Evolutionary conservation across 2,888 invertebrate genomes (phyloP).

Genomic region (Drosophila monieri): DNA sequence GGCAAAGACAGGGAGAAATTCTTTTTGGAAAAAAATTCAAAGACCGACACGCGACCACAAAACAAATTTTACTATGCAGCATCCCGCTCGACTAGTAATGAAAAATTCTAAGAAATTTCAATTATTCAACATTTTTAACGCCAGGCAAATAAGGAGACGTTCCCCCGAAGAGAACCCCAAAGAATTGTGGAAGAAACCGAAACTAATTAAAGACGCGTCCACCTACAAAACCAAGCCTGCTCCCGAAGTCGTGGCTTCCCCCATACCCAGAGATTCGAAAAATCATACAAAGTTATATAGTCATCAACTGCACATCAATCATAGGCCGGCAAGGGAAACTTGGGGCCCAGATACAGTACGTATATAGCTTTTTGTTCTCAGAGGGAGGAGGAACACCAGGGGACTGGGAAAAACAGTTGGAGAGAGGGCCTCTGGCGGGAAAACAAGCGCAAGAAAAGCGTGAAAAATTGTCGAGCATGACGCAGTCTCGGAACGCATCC

Average conservation of each 20-base stretch:
- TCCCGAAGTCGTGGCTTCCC: slow-evolving; percentile 3
- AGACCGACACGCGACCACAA: slow-evolving; percentile 63
- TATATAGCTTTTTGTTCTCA: slow-evolving; percentile 52
- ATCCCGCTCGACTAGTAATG: slow-evolving; percentile 58
- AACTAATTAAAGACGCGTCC: slow-evolving; percentile 77
- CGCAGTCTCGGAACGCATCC: slow-evolving; percentile 59
- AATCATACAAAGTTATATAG: slow-evolving; percentile 80
- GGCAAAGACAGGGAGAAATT: slow-evolving; percentile 8
- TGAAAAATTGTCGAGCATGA: slow-evolving; percentile 79
- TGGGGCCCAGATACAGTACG: slow-evolving; percentile 24
- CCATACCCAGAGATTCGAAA: slow-evolving; percentile 47
- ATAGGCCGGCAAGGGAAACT: slow-evolving; percentile 60
- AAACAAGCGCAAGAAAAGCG: slow-evolving; percentile 67
- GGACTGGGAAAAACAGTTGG: slow-evolving; percentile 12
- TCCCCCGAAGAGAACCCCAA: not conserved
- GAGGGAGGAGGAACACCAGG: not conserved
- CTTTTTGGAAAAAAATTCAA: slow-evolving; percentile 34
- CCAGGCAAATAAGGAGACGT: slow-evolving; percentile 63
- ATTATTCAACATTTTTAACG: slow-evolving; percentile 78
- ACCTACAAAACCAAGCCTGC: slow-evolving; percentile 63
- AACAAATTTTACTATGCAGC: slow-evolving; percentile 44
- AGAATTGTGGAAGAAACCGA: slow-evolving; percentile 39
- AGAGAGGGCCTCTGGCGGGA: slow-evolving; percentile 6
- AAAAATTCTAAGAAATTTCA: slow-evolving; percentile 76
- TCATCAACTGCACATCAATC: slow-evolving; percentile 82